Percentiles rank a stretch among this genome's conserved stretches.
Conservation (phyloP, 2,888 invertebrate genomes). For the Pachliopta kotzebuea region DNA sequence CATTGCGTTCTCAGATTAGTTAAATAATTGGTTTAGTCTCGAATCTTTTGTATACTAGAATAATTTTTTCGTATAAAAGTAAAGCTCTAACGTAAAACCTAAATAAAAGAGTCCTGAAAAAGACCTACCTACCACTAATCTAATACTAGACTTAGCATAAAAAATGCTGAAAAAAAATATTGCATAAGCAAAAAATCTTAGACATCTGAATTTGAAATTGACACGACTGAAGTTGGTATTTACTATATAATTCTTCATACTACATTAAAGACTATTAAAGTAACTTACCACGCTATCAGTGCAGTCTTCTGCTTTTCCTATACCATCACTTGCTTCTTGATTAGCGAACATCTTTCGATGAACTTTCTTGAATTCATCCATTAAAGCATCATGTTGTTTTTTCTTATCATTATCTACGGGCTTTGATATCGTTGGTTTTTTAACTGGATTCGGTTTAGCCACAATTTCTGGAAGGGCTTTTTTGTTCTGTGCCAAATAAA, state of each 20-base stretch:
- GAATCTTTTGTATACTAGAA: too few relatives aligned
- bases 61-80: too few relatives aligned
- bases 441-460: conserved; percentile 45
- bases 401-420: conserved; percentile 82
- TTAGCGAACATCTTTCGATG: conserved; percentile 92
- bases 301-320: conserved; percentile 35
- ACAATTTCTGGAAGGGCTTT: conserved; percentile 50
- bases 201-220: too few relatives aligned
- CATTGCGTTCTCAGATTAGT: too few relatives aligned
- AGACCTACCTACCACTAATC: too few relatives aligned
- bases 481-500: conserved; percentile 51
- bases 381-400: conserved; percentile 87
- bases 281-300: conserved; percentile 50
- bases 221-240: neutral
- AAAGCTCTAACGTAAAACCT: too few relatives aligned
- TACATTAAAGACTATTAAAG: neutral
- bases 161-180: too few relatives aligned
- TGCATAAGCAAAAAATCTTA: too few relatives aligned
- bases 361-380: conserved; percentile 94
- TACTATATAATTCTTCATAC: neutral
- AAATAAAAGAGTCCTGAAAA: too few relatives aligned
- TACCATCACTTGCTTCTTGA: conserved; percentile 43
- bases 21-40: too few relatives aligned
- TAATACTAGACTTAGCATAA: too few relatives aligned
- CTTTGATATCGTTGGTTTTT: conserved; percentile 60